phyloP scores from a whole-genome alignment of 2,113 vertebrate genomes.

The Alexandromys fortis region DNA sequence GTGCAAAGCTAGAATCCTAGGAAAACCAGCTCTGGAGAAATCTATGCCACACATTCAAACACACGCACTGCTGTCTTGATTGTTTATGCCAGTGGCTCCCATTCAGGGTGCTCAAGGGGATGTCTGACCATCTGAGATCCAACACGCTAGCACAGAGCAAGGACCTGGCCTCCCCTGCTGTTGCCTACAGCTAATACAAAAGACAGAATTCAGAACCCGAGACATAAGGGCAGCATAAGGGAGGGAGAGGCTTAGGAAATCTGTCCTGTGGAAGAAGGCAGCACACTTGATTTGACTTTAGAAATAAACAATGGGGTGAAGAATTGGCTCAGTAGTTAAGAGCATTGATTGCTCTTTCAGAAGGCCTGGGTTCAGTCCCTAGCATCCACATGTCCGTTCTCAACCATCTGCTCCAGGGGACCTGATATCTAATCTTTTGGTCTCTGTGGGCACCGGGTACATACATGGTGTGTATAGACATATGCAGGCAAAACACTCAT shows the following conservation, averaged over 20 bases:
- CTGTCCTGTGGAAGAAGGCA: not conserved
- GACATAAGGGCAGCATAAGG: not conserved
- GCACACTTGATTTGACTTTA: not conserved
- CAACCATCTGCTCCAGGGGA: not conserved
- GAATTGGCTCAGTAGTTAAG: not conserved
- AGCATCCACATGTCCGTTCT: not conserved
- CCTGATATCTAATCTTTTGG: not conserved
- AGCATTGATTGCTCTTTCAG: not conserved
- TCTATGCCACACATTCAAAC: rapidly evolving
- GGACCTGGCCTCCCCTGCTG: not conserved
- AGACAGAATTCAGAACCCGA: not conserved
- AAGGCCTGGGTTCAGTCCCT: too few relatives aligned
- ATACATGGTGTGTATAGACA: not conserved
- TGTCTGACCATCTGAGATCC: not conserved
- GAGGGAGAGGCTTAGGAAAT: not conserved
- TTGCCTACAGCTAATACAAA: rapidly evolving
- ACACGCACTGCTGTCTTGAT: too few relatives aligned
- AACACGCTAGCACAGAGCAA: not conserved
- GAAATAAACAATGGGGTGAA: not conserved
- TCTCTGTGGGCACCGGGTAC: not conserved
- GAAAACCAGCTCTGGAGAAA: not conserved
- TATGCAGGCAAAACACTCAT: not conserved
- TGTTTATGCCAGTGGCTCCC: too few relatives aligned
- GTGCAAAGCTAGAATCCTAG: not conserved
- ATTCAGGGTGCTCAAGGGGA: not conserved